These are phyloP conservation scores for Mustela lutreola DNA, from an alignment of 2,113 vertebrate species.

Conservation along the genomic window DNA sequence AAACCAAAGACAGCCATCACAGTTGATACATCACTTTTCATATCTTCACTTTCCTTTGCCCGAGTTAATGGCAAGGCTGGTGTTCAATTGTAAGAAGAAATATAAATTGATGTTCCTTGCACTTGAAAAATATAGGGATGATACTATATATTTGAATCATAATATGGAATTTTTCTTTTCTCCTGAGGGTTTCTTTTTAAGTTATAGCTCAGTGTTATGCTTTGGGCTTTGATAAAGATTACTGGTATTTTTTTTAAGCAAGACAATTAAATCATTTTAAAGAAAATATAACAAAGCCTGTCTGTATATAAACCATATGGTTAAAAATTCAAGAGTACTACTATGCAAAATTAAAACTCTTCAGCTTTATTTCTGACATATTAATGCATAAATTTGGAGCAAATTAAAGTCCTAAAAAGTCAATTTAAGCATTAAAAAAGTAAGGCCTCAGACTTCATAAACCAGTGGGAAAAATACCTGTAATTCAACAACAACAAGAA, in stretches of 20 bases:
- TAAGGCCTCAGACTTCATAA: not conserved
- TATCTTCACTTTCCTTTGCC: not conserved
- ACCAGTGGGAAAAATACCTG: not conserved
- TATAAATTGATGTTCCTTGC: not conserved
- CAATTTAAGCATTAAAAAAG: not conserved
- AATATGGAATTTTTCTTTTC: not conserved
- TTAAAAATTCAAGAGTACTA: conserved; percentile 9
- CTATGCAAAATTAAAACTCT: conserved; percentile 53
- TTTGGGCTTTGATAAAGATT: conserved; percentile 32
- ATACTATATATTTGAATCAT: not conserved
- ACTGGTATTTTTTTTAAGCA: not conserved
- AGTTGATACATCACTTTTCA: not conserved
- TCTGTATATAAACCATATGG: conserved; percentile 23
- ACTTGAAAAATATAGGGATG: not conserved
- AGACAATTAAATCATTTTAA: conserved; percentile 55
- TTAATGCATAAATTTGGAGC: conserved; percentile 41
- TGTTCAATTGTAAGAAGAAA: not conserved
- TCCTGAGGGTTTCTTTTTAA: not conserved
- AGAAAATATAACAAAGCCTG: conserved; percentile 30
- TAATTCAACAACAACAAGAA: not conserved
- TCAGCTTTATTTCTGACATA: not conserved
- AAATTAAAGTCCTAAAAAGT: conserved; percentile 44
- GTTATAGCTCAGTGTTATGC: not conserved
- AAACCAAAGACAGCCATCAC: not conserved
- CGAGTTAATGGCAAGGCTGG: not conserved